Evolutionary conservation across 2,797 vertebrate species (phyloP), one percentile per base, ranked within the genome.

Genomic region (Sebastes miniatus): DNA sequence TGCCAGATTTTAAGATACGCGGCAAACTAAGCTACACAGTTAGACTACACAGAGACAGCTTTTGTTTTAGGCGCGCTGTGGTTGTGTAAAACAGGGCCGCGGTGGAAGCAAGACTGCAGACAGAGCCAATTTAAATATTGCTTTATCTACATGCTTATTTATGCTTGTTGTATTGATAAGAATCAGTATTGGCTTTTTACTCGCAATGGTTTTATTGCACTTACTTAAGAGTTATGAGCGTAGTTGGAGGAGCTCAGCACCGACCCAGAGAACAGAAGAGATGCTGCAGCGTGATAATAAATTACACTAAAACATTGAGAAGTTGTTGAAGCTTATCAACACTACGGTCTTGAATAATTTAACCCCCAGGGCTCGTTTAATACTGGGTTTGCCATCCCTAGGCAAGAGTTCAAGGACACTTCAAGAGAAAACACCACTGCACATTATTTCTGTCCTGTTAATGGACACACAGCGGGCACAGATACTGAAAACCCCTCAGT

Each of bases 361-460:
- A 50, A 50, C 47, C 18, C 14, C 47, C 18, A 8, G 16, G 47
- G 47, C 18, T 50, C 3, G 47, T 52, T 52, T 52, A 52, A 52
- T 52, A n/a, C 47, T 0, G 0, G 47, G 47, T 52, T 52, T 8
- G 1, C 47, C 50, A n/a, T 52, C 4, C 8, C 20, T 10, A 52
- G 16, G 9, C 0, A 52, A 58, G 24, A 27, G n/a, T 27, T 25
- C 6, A n/a, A 34, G 64, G 31, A 58, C n/a, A 32, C 10, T 32
- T 59, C 3, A n/a, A 29, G 8, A 68, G 24, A 50, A 39, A 18
- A 29, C 7, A 2, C 12, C 13, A 50, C 67, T 39, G 29, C n/a
- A 34, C 2, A 1, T 22, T 25, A 34, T 22, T 5, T 1, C 10
- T 25, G 5, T 0, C 16, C 2, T 52, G 1, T 25, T 52, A 24